Percentiles rank a stretch among this genome's conserved stretches.
Evolutionary conservation across 2,888 invertebrate species (phyloP).

Genomic region (Andricus curvator): DNA sequence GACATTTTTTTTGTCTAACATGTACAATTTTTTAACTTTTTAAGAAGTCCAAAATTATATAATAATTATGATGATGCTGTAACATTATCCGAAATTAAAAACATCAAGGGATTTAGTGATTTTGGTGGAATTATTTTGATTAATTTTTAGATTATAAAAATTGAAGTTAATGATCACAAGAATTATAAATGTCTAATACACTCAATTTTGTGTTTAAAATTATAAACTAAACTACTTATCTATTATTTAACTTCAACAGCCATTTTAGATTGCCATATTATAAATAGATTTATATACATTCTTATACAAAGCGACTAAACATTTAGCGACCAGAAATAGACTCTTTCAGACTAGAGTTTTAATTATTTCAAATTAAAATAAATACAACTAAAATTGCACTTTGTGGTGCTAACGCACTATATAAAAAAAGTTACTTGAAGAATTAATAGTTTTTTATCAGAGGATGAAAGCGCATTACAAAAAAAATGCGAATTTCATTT

Average conservation of each 20-base stretch:
- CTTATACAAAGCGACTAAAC: slow-evolving; percentile 11
- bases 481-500: too few species aligned
- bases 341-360: slow-evolving; percentile 21
- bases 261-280: not conserved
- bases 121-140: not conserved
- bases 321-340: not conserved
- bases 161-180: not conserved
- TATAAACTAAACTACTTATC: not conserved
- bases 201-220: not conserved
- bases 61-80: not conserved
- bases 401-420: not conserved
- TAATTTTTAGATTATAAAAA: not conserved
- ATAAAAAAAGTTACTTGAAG: not conserved
- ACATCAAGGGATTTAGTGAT: not conserved
- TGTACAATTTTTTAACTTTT: not conserved
- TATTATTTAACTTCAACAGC: slow-evolving; percentile 12
- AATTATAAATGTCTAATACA: not conserved
- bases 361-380: not conserved
- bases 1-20: too few species aligned
- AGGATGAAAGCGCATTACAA: too few species aligned
- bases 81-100: not conserved
- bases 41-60: not conserved
- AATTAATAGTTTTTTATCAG: too few species aligned
- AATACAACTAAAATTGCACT: slow-evolving; percentile 7
- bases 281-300: slow-evolving; percentile 23